Evolutionary conservation across 2,797 vertebrate genomes (phyloP), one percentile per base, ranked within the genome.

Genomic region (Chromobotia macracanthus): DNA sequence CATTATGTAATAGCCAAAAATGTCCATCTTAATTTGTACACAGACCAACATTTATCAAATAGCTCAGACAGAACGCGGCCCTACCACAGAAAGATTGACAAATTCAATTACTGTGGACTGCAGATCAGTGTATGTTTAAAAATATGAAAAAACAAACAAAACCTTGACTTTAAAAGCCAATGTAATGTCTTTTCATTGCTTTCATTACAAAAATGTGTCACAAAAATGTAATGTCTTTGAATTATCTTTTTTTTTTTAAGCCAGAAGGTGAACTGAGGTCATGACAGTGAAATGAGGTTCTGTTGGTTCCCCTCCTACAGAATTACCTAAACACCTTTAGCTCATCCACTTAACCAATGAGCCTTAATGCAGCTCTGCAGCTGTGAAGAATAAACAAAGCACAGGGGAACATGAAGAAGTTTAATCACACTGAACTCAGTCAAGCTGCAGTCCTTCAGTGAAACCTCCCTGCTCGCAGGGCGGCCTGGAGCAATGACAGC

Each of bases 361-460:
- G 41, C 53, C 58, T 58, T 64, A 84, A 79, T 60, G 68, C 19
- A 72, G 46, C 15, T 2, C 23, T 60, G 19, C 64, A 72, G 67
- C 55, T 63, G 18, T 23, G 15, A 60, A 63, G 61, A 76, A 48
- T 75, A 72, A 82, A 77, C 56, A 65, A 77, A 67, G 11, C n/a
- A 31, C 7, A 51, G 65, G 3, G 7, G 72, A 66, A 65, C 28
- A 56, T 72, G 41, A 80, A 64, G 12, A 79, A 15, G 31, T 16
- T 72, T 15, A 46, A 72, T 60, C 1, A 7, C 70, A 56, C 56
- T 25, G 25, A 64, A 28, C 44, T 51, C 5, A 15, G 41, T 75
- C 61, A 79, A 58, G n/a, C 15, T 46, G 51, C 65, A 75, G 55
- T 65, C 75, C 38, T 44, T 83, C 79, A 78, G 50, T 21, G 50